Percentiles rank a stretch among this genome's conserved stretches.
Evolutionary conservation across 2,797 vertebrate species (phyloP).

Genomic region (Pristis pectinata): DNA sequence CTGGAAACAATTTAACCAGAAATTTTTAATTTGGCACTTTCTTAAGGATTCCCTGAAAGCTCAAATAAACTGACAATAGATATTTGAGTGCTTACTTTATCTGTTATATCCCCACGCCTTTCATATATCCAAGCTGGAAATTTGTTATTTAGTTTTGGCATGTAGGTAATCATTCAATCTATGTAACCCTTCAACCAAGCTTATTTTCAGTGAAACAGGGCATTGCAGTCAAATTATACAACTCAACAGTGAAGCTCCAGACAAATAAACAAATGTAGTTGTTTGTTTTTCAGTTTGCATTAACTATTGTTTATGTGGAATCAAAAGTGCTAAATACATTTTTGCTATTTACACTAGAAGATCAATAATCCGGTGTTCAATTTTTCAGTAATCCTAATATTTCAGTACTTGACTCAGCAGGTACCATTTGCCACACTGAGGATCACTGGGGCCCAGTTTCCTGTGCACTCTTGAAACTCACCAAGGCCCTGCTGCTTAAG

Average conservation of each 20-base stretch:
- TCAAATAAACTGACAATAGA: background rate
- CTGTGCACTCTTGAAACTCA: too few species aligned
- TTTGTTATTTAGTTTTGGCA: background rate
- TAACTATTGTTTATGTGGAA: background rate
- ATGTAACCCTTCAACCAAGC: too few species aligned
- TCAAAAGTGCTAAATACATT: background rate
- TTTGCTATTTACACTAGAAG: too few species aligned
- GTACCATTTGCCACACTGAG: too few species aligned
- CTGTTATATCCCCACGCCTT: background rate
- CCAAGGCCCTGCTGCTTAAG: too few species aligned
- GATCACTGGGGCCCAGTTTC: too few species aligned
- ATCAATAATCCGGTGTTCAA: too few species aligned
- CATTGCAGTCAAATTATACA: too few species aligned
- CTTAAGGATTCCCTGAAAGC: background rate
- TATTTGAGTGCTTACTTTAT: background rate
- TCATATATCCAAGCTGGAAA: background rate
- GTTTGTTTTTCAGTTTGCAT: background rate
- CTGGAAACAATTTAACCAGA: constrained; percentile 1
- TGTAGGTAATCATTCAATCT: background rate
- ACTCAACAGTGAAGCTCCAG: too few species aligned
- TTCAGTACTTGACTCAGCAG: too few species aligned
- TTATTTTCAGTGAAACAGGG: too few species aligned
- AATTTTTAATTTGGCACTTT: background rate
- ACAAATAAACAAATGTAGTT: background rate
- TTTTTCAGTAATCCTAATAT: too few species aligned